A percentile compares a stretch with the other conserved stretches of the same genome.
Evolutionary conservation across 2,888 invertebrate species (phyloP).

Genomic region (Dicyrtomina minuta): DNA sequence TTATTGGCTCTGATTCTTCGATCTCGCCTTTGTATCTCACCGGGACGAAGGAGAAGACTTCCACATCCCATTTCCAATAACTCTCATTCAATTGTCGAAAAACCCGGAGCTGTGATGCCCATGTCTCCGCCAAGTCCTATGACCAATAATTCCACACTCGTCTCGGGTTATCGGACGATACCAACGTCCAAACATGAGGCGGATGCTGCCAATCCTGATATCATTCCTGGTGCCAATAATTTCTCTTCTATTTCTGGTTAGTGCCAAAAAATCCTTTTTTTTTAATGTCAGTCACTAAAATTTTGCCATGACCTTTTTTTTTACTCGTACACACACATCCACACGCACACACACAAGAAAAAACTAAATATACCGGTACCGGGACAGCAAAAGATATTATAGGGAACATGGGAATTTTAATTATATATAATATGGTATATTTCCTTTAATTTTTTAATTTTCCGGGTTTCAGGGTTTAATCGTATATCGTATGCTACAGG

Average conservation of each 20-base stretch:
- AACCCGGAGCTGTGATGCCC: conserved; percentile 28
- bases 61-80: conserved; percentile 20
- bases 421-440: too few species aligned
- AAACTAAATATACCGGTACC: too few species aligned
- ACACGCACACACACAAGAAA: too few species aligned
- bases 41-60: conserved; percentile 23
- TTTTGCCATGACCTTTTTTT: conserved; percentile 3
- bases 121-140: conserved; percentile 26
- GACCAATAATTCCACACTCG: conserved; percentile 41
- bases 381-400: too few species aligned
- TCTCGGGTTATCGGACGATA: conserved; percentile 44
- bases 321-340: too few species aligned
- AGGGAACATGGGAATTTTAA: too few species aligned
- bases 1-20: conserved; percentile 51
- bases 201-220: conserved; percentile 52
- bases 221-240: conserved; percentile 53
- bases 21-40: conserved; percentile 46
- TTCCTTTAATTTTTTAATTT: too few species aligned
- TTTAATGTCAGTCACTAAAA: background rate
- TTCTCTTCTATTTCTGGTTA: conserved; percentile 50
- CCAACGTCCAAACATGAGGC: conserved; percentile 49
- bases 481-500: too few species aligned
- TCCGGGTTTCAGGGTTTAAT: too few species aligned
- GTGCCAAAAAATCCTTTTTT: background rate
- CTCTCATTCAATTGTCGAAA: conserved; percentile 30